A percentile compares a stretch with the other conserved stretches of the same genome.
These are phyloP conservation scores for Agrotis clavis DNA, from an alignment of 2,888 invertebrate species.

Conservation along the genomic window DNA sequence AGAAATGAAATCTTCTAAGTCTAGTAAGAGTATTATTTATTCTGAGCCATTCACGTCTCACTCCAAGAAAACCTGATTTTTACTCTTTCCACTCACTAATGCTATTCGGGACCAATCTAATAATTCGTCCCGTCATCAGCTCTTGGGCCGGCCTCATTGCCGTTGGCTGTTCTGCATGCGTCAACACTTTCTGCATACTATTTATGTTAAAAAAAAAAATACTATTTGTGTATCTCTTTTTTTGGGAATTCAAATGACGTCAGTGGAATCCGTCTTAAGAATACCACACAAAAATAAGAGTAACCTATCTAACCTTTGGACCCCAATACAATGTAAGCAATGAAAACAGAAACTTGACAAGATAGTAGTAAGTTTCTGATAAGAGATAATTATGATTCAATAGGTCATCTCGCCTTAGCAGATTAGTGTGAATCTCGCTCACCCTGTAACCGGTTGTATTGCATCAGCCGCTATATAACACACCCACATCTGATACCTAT, in stretches of 20 bases:
- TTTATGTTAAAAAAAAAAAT: no score
- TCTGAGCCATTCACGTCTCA: background rate
- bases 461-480: slow-evolving; percentile 30
- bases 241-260: no score
- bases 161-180: background rate
- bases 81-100: background rate
- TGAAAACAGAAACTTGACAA: background rate
- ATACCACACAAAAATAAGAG: no score
- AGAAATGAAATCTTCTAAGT: background rate
- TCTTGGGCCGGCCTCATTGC: background rate
- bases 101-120: background rate
- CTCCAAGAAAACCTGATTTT: background rate
- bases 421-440: slow-evolving; percentile 14
- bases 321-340: background rate
- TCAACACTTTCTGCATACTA: no score
- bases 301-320: background rate
- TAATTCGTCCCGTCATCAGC: no score
- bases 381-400: slow-evolving; percentile 29
- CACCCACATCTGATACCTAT: background rate
- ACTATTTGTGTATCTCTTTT: no score
- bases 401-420: slow-evolving; percentile 33
- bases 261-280: background rate
- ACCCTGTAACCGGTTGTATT: slow-evolving; percentile 30
- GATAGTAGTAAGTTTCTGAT: slow-evolving; percentile 12
- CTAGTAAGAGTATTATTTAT: no score